These are phyloP conservation scores for Hecatera dysodea DNA, from an alignment of 2,888 invertebrate species.

Conservation along the genomic window DNA sequence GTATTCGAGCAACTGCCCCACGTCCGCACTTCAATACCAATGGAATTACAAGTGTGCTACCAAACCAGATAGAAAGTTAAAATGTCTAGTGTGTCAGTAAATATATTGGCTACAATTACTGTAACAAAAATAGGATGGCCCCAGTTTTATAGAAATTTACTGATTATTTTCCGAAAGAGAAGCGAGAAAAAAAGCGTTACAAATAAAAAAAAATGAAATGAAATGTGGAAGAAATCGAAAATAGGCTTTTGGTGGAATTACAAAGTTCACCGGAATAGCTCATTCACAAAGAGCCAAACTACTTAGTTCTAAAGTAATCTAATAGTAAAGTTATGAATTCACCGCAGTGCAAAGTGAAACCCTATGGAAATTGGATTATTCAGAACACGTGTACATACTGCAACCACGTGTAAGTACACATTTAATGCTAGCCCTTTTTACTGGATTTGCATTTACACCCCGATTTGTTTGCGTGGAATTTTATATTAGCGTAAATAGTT, in stretches of 20 bases:
- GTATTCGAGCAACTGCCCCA: too few relatives aligned
- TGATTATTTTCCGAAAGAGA: too few relatives aligned
- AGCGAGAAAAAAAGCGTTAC: too few relatives aligned
- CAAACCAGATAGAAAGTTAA: neutral
- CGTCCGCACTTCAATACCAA: too few relatives aligned
- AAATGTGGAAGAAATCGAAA: neutral
- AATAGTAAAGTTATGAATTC: conserved; percentile 48
- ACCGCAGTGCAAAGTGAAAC: conserved; percentile 53
- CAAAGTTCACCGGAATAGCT: neutral
- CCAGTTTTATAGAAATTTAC: too few relatives aligned
- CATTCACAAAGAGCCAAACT: neutral
- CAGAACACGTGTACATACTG: conserved; percentile 34
- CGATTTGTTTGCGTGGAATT: conserved; percentile 55
- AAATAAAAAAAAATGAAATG: neutral
- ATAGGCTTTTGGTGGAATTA: neutral
- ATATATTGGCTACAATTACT: neutral
- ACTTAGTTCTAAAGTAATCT: neutral
- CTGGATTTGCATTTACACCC: conserved; percentile 50
- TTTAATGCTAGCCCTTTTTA: conserved; percentile 44
- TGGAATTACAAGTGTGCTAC: neutral
- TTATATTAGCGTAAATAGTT: conserved; percentile 49
- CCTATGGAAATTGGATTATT: conserved; percentile 64
- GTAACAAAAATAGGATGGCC: too few relatives aligned
- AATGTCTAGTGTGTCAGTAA: neutral
- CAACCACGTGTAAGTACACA: conserved; percentile 41